These are phyloP conservation scores for Disparrhopalites patrizii DNA, from an alignment of 2,888 invertebrate species.

Conservation along the genomic window DNA sequence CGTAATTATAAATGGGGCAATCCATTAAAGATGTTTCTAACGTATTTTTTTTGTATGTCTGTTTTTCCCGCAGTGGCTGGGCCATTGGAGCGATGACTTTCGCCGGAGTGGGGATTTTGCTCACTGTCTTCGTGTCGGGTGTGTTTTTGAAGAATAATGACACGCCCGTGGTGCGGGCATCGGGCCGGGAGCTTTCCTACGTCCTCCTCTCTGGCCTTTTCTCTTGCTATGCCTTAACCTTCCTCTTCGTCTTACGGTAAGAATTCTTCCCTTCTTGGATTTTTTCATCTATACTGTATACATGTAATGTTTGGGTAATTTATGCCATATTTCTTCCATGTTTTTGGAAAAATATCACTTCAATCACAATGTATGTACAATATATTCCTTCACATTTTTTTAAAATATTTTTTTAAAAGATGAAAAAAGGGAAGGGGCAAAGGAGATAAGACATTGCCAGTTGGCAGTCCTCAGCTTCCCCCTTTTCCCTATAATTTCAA, in stretches of 20 bases:
- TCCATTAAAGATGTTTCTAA: no score
- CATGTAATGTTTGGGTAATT: no score
- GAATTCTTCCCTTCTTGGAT: background rate
- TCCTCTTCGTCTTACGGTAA: constrained; percentile 70
- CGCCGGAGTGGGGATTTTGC: constrained; percentile 76
- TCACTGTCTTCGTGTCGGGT: constrained; percentile 69
- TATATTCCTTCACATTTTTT: no score
- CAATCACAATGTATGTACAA: no score
- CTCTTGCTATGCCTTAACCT: constrained; percentile 89
- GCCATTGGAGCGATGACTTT: constrained; percentile 91
- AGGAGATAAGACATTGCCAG: constrained; percentile 24
- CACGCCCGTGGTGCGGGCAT: constrained; percentile 95
- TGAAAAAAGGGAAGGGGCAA: background rate
- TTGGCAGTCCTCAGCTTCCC: constrained; percentile 16
- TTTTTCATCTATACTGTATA: no score
- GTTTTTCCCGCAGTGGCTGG: constrained; percentile 80
- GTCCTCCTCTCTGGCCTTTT: constrained; percentile 84
- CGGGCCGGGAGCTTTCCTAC: constrained; percentile 84
- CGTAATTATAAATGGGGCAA: no score
- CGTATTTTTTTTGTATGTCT: no score
- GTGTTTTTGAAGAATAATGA: constrained; percentile 83
- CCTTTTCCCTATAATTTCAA: background rate
- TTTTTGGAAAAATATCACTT: no score
- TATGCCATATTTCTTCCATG: no score
- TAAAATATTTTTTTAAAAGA: no score